Evolutionary conservation across 64 coral and sea anemone genomes (phyloP).

Genomic region (Dendronephthya gigantea): DNA sequence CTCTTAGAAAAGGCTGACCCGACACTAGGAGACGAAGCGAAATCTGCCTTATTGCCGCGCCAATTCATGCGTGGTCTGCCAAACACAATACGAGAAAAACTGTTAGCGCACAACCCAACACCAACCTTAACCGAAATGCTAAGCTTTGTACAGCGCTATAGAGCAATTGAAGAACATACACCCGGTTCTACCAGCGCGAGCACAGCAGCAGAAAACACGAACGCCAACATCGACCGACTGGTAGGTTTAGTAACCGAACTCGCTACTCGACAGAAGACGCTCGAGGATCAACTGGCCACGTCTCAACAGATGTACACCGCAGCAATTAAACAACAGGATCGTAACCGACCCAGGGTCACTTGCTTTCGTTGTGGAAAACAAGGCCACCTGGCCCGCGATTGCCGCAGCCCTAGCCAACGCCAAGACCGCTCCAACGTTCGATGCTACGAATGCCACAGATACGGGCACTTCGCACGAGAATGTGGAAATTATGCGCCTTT

Average conservation of each 20-base stretch:
- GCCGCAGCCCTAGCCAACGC: background rate
- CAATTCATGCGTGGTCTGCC: background rate
- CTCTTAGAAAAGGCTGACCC: background rate
- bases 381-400: background rate
- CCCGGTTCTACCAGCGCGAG: background rate
- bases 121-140: background rate
- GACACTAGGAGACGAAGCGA: background rate
- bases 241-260: background rate
- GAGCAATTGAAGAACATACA: background rate
- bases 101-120: background rate
- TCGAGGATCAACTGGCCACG: background rate
- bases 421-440: background rate
- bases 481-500: constrained; percentile 5
- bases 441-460: background rate
- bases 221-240: background rate
- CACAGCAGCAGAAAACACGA: background rate
- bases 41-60: background rate
- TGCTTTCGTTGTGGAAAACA: background rate
- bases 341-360: background rate
- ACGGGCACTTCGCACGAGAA: background rate
- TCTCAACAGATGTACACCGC: background rate
- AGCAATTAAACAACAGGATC: background rate
- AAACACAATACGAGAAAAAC: background rate
- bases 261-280: background rate
- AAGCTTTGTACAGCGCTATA: no score